Base-by-base conservation (phyloP, 2,113 vertebrate genomes). In the Lota lota region DNA sequence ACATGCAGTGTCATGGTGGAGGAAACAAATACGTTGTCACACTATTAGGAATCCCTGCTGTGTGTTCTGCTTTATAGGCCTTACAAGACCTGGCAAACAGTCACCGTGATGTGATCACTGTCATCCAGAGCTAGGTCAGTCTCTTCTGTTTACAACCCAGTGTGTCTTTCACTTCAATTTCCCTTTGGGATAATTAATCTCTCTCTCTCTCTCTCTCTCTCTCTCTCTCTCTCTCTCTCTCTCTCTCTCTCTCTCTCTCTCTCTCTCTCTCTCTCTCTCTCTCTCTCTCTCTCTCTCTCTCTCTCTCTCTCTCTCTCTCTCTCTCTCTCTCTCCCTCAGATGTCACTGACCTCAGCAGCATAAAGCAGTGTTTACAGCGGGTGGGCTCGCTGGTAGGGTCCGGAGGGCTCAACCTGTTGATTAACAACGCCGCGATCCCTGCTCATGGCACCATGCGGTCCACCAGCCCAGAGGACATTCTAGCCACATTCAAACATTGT, bases 341-440 rank as follows among this genome's bases (percentile, higher is more conserved):
- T 20, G 72, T 57, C 21, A 51, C 64, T 68, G 82, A 89, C 77
- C 74, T 84, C 69, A 74, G n/a, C 70, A 91, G 88, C 83, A 87
- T 93, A 33, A 90, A 90, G 82, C 78, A 88, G 72, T 83, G 83
- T 0, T 77, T 84, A 2, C 76, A 85, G 67, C 83, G 88, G 71
- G 91, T 90, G 73, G 83, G 79, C 58, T 77, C 84, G 57, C 73
- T 82, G 0, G 63, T 90, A 69, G 88, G 91, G 17, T 78, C 78
- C 2, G 82, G 73, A 28, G 90, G 90, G 1, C 83, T 93, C 67
- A 92, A 92, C 81, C 87, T 91, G 80, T 85, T 93, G 62, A 88
- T 93, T 40, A 93, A 93, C 89, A 93, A 93, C 0, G 88, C 91
- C 0, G 91, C 72, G 51, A 70, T 90, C 66, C 70, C 85, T 0